Evolutionary conservation across 2,797 vertebrate species (phyloP).

Genomic region (Acanthurus lineatus): DNA sequence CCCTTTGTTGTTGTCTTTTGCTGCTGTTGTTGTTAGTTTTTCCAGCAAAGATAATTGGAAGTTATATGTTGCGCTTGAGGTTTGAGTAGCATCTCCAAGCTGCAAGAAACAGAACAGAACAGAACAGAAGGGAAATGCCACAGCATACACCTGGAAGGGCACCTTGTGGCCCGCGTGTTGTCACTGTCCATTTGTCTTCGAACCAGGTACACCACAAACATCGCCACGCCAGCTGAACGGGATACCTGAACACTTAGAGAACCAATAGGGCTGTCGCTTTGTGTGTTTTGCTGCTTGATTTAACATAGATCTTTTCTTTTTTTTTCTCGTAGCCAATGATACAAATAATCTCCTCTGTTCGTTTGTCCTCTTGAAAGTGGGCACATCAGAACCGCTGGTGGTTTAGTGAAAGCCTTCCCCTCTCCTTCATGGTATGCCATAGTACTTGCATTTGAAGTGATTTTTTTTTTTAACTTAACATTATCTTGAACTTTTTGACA

Average conservation of each 20-base stretch:
- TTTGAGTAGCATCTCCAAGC: slow-evolving; percentile 44
- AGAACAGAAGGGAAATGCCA: slow-evolving; percentile 55
- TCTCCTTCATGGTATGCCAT: slow-evolving; percentile 73
- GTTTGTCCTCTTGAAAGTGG: slow-evolving; percentile 60
- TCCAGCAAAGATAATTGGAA: slow-evolving; percentile 53
- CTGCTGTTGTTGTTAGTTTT: slow-evolving; percentile 30
- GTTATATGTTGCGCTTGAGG: slow-evolving; percentile 55
- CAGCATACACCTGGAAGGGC: slow-evolving; percentile 82
- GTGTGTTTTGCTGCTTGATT: slow-evolving; percentile 80
- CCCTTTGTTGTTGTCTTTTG: slow-evolving; percentile 37
- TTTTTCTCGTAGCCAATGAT: slow-evolving; percentile 71
- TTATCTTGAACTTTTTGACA: slow-evolving; percentile 76
- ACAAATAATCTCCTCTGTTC: slow-evolving; percentile 61
- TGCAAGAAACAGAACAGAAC: slow-evolving; percentile 29
- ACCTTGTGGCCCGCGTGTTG: slow-evolving; percentile 60
- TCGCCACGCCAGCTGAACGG: slow-evolving; percentile 64
- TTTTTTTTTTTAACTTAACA: slow-evolving; percentile 70
- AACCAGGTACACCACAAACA: slow-evolving; percentile 75
- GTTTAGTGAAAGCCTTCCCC: slow-evolving; percentile 75
- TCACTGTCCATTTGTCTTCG: slow-evolving; percentile 81
- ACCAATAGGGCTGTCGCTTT: slow-evolving; percentile 77
- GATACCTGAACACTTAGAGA: slow-evolving; percentile 75
- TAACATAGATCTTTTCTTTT: slow-evolving; percentile 48
- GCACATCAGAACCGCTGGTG: slow-evolving; percentile 75
- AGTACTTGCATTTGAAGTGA: slow-evolving; percentile 84